Conservation (phyloP, 2,888 invertebrate genomes). For the Epiperipatus broadwayi region DNA sequence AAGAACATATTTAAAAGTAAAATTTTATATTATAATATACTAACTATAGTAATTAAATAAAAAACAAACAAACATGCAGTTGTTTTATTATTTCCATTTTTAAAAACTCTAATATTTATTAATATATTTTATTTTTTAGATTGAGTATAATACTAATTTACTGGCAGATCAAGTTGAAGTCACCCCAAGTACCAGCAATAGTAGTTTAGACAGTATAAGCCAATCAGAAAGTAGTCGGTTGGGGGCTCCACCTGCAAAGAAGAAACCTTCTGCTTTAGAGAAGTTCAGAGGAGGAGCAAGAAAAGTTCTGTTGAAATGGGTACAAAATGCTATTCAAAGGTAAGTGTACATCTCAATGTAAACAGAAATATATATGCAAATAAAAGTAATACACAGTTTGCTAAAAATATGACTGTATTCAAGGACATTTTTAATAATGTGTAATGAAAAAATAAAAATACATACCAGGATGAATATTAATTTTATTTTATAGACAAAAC, state of each 20-base stretch:
- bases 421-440: constrained; percentile 8
- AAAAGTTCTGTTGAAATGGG: constrained; percentile 80
- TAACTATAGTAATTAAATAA: too few species aligned
- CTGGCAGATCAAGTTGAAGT: constrained; percentile 58
- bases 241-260: constrained; percentile 15
- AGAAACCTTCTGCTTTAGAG: constrained; percentile 16
- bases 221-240: constrained; percentile 13
- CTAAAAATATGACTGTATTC: constrained; percentile 1
- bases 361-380: background rate
- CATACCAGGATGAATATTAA: background rate
- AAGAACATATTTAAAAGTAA: too few species aligned
- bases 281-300: constrained; percentile 64
- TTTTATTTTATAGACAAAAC: too few species aligned
- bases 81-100: too few species aligned
- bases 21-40: too few species aligned
- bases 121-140: constrained; percentile 41
- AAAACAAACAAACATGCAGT: too few species aligned
- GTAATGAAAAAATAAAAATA: background rate
- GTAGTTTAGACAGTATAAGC: constrained; percentile 49
- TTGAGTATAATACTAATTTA: constrained; percentile 80
- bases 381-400: background rate
- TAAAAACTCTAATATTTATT: too few species aligned
- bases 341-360: constrained; percentile 20
- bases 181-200: constrained; percentile 54
- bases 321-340: constrained; percentile 59